Base-by-base conservation (phyloP, 2,888 invertebrate species). In the Pandemis corylana region DNA sequence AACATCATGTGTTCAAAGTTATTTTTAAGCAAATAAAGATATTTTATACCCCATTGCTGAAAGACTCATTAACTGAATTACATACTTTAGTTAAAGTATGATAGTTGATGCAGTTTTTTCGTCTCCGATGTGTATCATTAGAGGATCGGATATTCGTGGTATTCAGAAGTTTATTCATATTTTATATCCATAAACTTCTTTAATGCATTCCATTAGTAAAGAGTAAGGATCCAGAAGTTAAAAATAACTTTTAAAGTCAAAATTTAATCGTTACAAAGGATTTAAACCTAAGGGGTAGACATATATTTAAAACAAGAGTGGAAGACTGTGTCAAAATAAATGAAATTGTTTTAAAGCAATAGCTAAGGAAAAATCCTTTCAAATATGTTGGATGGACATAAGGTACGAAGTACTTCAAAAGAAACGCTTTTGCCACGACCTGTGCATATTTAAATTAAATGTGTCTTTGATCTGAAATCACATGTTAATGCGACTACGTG, bases 161-260 rank as follows among this genome's bases (percentile, higher is more conserved):
- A n/a, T 41, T 62, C n/a, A n/a, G n/a, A 41, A 36, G 28, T 36
- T 36, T 36, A 36, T 36, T 36, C 28, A 36, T 36, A 36, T 4
- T 36, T 36, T 36, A 41, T 62, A 41, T 56, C 7, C n/a, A n/a
- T 20, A 13, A 12, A 28, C 36, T 51, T 44, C 68, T 68, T 51
- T 15, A 20, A 70, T 66, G 49, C 74, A 74, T 74, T 74, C 74
- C 74, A 70, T 70, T 70, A 51, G 59, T 49, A 68, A 68, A 28
- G 12, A 36, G 4, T 59, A 20, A 59, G 59, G 28, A 46, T 72
- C 41, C 9, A 68, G 56, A 53, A 44, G 28, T 63, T 15, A 41
- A 15, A 62, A 51, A 20, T 28, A 53, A 42, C 6, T 56, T 41
- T 51, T 62, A 66, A 69, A 36, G 68, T 13, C 42, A 70, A 65